A percentile compares a stretch with the other conserved stretches of the same genome.
These are phyloP conservation scores for Acestrorhynchus altus DNA, from an alignment of 2,797 vertebrate genomes.

Conservation along the genomic window DNA sequence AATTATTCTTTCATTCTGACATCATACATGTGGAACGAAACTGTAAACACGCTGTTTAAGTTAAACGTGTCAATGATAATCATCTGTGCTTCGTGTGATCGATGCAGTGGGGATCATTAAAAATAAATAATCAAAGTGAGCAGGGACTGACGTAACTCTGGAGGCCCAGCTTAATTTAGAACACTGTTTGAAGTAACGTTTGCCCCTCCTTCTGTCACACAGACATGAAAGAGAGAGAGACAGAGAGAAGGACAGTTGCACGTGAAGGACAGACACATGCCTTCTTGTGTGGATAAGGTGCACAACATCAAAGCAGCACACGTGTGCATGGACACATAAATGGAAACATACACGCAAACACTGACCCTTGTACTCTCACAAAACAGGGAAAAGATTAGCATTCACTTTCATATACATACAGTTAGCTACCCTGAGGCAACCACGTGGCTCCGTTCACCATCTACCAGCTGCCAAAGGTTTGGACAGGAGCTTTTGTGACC, in stretches of 20 bases:
- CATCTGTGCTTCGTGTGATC: neutral
- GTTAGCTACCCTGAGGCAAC: constrained; percentile 5
- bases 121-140: neutral
- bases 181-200: neutral
- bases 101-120: neutral
- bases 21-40: neutral
- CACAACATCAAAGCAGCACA: constrained; percentile 1
- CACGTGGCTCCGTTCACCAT: constrained; percentile 6
- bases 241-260: constrained; percentile 5
- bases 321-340: constrained; percentile 1
- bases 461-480: neutral
- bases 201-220: neutral
- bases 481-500: constrained; percentile 2
- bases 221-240: constrained; percentile 21
- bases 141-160: neutral
- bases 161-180: neutral
- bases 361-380: neutral
- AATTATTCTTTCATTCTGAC: neutral
- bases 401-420: constrained; percentile 2
- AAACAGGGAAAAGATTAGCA: neutral
- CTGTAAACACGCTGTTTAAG: neutral
- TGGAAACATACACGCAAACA: constrained; percentile 14
- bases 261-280: constrained; percentile 12
- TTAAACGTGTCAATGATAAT: neutral
- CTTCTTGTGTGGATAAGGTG: neutral